A percentile compares a stretch with the other conserved stretches of the same genome.
phyloP scores from a whole-genome alignment of 1,140 invertebrate species.

The Trachymyrmex septentrionalis region DNA sequence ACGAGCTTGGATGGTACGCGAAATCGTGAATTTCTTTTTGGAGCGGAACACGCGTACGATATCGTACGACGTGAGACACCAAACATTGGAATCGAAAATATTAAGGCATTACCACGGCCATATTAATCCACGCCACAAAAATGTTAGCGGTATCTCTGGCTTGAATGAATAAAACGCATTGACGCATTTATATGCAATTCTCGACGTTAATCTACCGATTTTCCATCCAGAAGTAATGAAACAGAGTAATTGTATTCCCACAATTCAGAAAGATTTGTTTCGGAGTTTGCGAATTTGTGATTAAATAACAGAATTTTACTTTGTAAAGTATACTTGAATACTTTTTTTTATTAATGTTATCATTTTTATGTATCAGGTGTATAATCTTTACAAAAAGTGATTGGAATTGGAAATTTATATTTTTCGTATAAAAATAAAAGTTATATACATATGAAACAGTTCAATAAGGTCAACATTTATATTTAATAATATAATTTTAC shows the following conservation, averaged over 20 bases:
- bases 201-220: not conserved
- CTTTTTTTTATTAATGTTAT: no score
- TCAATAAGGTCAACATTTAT: no score
- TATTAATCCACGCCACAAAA: not conserved
- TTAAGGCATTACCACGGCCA: not conserved
- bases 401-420: no score
- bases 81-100: constrained; percentile 58
- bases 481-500: no score
- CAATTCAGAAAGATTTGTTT: not conserved
- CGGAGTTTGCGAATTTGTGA: not conserved
- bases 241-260: not conserved
- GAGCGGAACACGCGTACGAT: constrained; percentile 21
- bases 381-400: no score
- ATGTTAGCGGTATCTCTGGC: no score
- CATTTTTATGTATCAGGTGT: no score
- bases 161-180: not conserved
- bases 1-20: constrained; percentile 55
- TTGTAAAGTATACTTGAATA: not conserved
- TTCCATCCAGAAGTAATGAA: not conserved
- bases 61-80: constrained; percentile 40
- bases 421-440: no score
- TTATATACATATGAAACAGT: no score
- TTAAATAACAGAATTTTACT: not conserved
- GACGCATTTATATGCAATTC: not conserved
- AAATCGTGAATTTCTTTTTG: constrained; percentile 63